Evolutionary conservation across 2,113 vertebrate genomes (phyloP), one percentile per base, ranked within the genome.

Genomic region (Phyllostomus hastatus): DNA sequence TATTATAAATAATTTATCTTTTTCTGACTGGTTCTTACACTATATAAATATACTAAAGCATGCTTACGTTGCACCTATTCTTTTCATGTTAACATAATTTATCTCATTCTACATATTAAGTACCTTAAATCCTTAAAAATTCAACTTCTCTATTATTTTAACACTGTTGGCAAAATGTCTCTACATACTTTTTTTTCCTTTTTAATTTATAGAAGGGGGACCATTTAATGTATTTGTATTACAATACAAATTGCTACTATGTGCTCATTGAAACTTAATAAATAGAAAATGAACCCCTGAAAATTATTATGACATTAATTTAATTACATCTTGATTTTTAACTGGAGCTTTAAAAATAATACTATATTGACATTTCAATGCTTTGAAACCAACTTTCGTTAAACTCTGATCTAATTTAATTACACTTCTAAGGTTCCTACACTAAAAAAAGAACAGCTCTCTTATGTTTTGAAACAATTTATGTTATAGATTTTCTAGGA

Each of bases 1-100:
- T 57, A 31, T 90, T 92, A 95, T 95, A 91, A 95, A 96, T 96
- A 88, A 95, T 85, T 90, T 93, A 84, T 88, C 50, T 73, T n/a
- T 22, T 26, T 61, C 57, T 81, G 20, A 91, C 10, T 91, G 16
- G 2, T 86, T 76, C 7, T 78, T 72, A 57, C 28, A 5, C 8
- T 57, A 82, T 86, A 91, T 94, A 96, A 97, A 90, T 96, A 95
- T 86, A 59, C n/a, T 70, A 91, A 57, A 91, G 11, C 46, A 79
- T 86, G 17, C 16, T 84, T 88, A 22, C 14, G 52, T 54, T 92
- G 4, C 16, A 81, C n/a, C 1, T 90, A 90, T 87, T 72, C 2
- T 73, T 91, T 95, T 52, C 26, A 85, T 67, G 38, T 75, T 95
- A 90, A 43, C 31, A 94, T 96, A 88, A 94, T 35, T 88, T 82